A percentile compares a stretch with the other conserved stretches of the same genome.
Evolutionary conservation across 2,797 vertebrate species (phyloP).

Genomic region (Gallinago stenura): DNA sequence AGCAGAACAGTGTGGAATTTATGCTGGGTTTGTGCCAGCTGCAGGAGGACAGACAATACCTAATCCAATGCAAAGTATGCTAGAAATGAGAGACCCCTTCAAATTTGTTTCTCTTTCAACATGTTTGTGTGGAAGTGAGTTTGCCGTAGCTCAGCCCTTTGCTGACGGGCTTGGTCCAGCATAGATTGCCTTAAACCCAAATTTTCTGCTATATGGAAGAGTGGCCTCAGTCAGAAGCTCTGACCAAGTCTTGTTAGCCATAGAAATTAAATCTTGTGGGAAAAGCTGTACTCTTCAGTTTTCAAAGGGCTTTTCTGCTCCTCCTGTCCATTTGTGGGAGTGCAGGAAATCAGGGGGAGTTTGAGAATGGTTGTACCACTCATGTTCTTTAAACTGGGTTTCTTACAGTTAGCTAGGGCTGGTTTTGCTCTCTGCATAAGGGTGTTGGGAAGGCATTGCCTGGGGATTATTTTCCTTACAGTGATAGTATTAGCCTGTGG

Average conservation of each 20-base stretch:
- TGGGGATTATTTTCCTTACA: not conserved
- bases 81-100: not conserved
- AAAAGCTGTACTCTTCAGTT: not conserved
- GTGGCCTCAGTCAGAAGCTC: not conserved
- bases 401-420: not conserved
- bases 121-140: not conserved
- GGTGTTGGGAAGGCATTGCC: not conserved
- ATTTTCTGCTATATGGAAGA: not conserved
- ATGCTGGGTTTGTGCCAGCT: slow-evolving; percentile 31
- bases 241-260: not conserved
- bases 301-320: not conserved
- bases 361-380: not conserved
- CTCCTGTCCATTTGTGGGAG: not conserved
- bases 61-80: not conserved
- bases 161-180: not conserved
- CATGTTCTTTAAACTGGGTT: not conserved
- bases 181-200: not conserved
- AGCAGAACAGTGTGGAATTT: slow-evolving; percentile 21
- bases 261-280: not conserved
- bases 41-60: not conserved
- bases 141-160: not conserved
- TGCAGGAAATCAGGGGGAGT: not conserved
- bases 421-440: not conserved
- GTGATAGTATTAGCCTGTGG: not conserved
- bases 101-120: not conserved